Conservation (phyloP, 2,797 vertebrate species). For the Acipenser ruthenus region DNA sequence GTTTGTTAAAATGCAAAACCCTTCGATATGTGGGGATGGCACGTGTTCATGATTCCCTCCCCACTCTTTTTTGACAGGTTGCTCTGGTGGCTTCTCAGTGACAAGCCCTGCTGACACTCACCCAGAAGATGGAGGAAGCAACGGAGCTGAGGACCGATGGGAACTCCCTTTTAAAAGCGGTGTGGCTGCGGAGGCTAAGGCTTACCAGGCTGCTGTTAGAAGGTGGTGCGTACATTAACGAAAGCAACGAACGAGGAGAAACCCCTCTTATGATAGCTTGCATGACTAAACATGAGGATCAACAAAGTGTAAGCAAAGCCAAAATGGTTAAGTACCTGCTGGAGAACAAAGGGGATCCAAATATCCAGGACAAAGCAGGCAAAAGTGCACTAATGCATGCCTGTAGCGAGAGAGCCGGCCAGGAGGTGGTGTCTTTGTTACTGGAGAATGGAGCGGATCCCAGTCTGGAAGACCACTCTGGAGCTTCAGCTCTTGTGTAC, state of each 20-base stretch:
- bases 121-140: conserved; percentile 56
- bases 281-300: conserved; percentile 66
- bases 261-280: conserved; percentile 76
- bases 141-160: conserved; percentile 70
- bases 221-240: conserved; percentile 75
- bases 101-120: rapidly evolving
- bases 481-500: conserved; percentile 76
- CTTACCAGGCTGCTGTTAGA: conserved; percentile 73
- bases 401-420: conserved; percentile 63
- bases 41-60: background rate
- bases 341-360: conserved; percentile 74
- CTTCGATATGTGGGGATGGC: background rate
- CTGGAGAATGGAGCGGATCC: conserved; percentile 72
- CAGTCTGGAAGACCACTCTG: conserved; percentile 75
- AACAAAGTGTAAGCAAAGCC: conserved; percentile 69
- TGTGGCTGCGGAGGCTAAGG: conserved; percentile 67
- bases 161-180: conserved; percentile 75
- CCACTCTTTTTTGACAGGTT: conserved; percentile 14
- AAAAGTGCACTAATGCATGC: conserved; percentile 71
- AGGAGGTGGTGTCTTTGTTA: conserved; percentile 66
- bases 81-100: conserved; percentile 15
- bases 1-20: no score
- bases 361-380: conserved; percentile 76
- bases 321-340: conserved; percentile 72
- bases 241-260: conserved; percentile 74